A percentile compares a stretch with the other conserved stretches of the same genome.
These are phyloP conservation scores for Bolinopsis microptera DNA, from an alignment of 37 sponge, comb jelly and placozoan species.

Conservation along the genomic window DNA sequence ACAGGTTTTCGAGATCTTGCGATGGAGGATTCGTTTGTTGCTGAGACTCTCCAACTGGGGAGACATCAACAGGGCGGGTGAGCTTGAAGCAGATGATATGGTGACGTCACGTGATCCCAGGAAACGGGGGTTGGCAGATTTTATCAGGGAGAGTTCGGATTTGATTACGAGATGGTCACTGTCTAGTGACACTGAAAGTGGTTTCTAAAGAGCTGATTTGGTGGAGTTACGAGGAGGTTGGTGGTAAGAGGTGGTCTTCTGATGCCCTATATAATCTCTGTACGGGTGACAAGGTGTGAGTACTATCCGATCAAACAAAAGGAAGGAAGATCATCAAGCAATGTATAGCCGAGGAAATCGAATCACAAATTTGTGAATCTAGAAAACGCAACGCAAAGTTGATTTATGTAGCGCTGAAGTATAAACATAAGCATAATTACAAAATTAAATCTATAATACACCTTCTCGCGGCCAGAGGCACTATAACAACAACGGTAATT, in stretches of 20 bases:
- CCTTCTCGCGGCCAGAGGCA: background rate
- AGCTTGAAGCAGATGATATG: background rate
- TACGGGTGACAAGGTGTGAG: background rate
- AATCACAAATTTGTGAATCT: conserved; percentile 49
- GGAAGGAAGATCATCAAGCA: background rate
- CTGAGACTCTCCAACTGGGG: background rate
- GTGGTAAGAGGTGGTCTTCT: too few relatives aligned
- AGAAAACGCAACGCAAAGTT: conserved; percentile 35
- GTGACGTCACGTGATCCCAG: background rate
- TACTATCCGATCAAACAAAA: background rate
- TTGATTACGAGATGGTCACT: too few relatives aligned
- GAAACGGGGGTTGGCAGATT: too few relatives aligned
- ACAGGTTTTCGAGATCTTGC: conserved; percentile 28
- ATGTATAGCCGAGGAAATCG: background rate
- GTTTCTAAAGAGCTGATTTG: background rate
- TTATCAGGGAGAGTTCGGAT: too few relatives aligned
- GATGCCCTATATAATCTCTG: too few relatives aligned
- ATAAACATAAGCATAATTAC: conserved; percentile 47
- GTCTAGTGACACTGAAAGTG: too few relatives aligned
- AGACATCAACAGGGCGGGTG: background rate
- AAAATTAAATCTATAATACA: conserved; percentile 21
- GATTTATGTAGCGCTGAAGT: conserved; percentile 13
- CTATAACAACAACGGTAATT: background rate
- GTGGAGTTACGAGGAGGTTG: too few relatives aligned
- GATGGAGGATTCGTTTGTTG: conserved; percentile 29